Evolutionary conservation across 2,113 vertebrate genomes (phyloP), one percentile per base, ranked within the genome.

Genomic region (Poeciliopsis turrubarensis): DNA sequence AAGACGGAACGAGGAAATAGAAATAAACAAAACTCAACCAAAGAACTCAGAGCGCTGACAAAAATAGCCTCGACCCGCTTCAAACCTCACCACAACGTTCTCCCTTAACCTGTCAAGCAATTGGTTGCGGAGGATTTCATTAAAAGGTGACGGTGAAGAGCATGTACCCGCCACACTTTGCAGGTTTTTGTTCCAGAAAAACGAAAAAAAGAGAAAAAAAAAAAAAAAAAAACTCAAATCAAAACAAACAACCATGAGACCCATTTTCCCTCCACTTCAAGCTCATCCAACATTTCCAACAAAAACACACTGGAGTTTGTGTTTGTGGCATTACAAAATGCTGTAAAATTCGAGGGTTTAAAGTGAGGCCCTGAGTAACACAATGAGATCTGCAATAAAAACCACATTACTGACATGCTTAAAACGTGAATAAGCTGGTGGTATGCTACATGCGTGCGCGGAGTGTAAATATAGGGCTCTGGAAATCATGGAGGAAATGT

Each of bases 401-500:
- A 85, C 75, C 90, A 65, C 82, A 90, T 84, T 82, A 86, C 82
- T 78, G 17, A 80, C 77, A 73, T 12, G 61, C 71, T 62, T 75
- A 61, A 41, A 70, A 80, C 67, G 39, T 79, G 82, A 85, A 82
- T 80, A 88, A 87, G 87, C 77, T 71, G 79, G 57, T 57, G 81
- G 72, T 41, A 88, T 86, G 76, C 66, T 68, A 37, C 72, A 70
- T 76, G 54, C 79, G 77, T 75, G 70, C 73, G 70, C 68, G 65
- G 68, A 80, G 72, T 81, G 77, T 88, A 89, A 88, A 89, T 91
- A 85, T 83, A 84, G 79, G 72, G 67, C 78, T 87, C 0, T 10
- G 85, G 82, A 80, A 89, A 81, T 89, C 70, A 80, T 60, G 60
- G 76, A 82, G 86, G 82, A 89, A 86, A 86, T 84, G 79, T 89